Base-by-base conservation (phyloP, 53 echinoderm and acorn worm species). In the Astropecten irregularis region DNA sequence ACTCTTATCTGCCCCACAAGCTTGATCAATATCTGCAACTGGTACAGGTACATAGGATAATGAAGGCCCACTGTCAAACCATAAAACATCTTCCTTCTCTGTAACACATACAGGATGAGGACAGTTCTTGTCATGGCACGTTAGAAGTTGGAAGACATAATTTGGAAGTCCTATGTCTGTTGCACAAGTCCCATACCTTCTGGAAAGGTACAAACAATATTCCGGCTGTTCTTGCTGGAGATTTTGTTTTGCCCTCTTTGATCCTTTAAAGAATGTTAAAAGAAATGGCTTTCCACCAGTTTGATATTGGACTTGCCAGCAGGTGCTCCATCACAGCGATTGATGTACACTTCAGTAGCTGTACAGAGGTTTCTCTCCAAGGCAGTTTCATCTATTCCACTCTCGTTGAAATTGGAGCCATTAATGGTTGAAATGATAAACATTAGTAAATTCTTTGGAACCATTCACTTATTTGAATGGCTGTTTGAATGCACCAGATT, bases 251-350 rank as follows among this genome's bases (percentile, higher is more conserved):
- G 65, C 53, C 40, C 7, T 37, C 35, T 70, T 7, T 52, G 85
- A 30, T 21, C 90, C 85, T 60, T 89, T 89, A 8, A 89, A 52
- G 55, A 85, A 89, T 5, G 77, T 86, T 2, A 77, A 54, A 3
- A 84, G 66, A 51, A 49, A 44, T 66, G 65, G 62, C 31, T 50
- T 42, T 40, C 62, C 14, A 55, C 82, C 18, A 88, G 61, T 47
- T 81, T 71, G 33, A 88, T 58, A 13, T 54, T 56, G 48, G 47
- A 55, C n/a, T 54, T 51, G 40, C 76, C 77, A 39, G 67, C 67
- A 21, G 89, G 84, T 53, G 85, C 89, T 40, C 46, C 35, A 21
- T 29, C 5, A 14, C 20, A 14, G n/a, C 83, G 15, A 22, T 82
- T 22, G 3, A 84, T 84, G 66, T 77, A 76, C 0, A 86, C 86